Conservation (phyloP, 2,888 invertebrate genomes). For the Drosophila melanosoma region DNA sequence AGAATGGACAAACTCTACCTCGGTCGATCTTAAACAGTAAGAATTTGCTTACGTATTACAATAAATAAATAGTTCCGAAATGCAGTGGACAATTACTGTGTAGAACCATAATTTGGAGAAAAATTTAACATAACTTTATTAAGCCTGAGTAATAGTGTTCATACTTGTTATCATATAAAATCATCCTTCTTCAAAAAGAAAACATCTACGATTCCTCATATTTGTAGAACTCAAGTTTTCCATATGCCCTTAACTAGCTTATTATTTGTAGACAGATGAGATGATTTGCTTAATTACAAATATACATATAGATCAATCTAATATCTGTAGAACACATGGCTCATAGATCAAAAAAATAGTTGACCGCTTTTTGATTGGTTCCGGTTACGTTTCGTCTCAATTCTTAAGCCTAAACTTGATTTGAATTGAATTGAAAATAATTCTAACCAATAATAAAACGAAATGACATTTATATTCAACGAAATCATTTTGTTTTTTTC, state of each 20-base stretch:
- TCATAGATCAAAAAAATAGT: neutral
- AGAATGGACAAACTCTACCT: neutral
- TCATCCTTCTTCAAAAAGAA: neutral
- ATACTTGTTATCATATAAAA: neutral
- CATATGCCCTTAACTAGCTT: neutral
- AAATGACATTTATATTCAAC: neutral
- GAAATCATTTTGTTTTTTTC: neutral
- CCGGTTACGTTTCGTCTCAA: no score
- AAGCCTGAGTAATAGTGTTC: neutral
- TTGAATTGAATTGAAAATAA: neutral
- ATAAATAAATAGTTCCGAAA: neutral
- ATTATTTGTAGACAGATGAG: no score
- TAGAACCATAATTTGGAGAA: neutral
- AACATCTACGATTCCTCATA: neutral
- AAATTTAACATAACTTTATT: neutral
- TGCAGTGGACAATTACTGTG: neutral
- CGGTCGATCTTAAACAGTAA: neutral
- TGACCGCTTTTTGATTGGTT: no score
- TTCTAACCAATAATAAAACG: neutral
- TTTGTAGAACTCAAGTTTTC: neutral
- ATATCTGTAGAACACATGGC: neutral
- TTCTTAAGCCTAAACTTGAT: neutral
- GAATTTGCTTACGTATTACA: neutral
- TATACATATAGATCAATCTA: neutral
- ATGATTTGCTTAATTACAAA: neutral